phyloP scores from a whole-genome alignment of 37 sponge, comb jelly and placozoan genomes.

The Halichondria panicea region DNA sequence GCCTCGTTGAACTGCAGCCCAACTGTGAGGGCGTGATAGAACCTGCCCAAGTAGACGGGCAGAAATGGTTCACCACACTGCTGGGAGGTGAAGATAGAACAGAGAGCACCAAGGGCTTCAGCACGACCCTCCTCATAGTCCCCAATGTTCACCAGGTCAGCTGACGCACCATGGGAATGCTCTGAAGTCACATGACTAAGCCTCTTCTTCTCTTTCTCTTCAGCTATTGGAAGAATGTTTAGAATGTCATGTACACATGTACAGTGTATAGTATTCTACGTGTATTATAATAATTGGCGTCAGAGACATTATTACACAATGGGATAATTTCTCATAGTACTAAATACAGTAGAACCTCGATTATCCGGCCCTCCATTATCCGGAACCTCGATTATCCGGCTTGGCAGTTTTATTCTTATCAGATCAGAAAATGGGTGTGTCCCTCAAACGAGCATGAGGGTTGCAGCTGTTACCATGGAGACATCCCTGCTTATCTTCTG shows the following conservation, averaged over 20 bases:
- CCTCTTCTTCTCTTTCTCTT: background rate
- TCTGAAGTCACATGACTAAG: constrained; percentile 6
- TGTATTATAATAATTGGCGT: background rate
- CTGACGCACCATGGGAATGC: constrained; percentile 4
- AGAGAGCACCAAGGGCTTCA: constrained; percentile 83
- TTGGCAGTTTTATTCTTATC: too few species aligned
- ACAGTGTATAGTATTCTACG: background rate
- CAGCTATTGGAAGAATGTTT: background rate
- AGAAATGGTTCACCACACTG: constrained; percentile 56
- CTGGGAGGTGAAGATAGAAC: constrained; percentile 75
- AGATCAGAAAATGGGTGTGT: too few species aligned
- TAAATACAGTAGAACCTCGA: too few species aligned
- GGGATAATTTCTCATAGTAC: too few species aligned
- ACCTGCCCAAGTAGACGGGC: constrained; percentile 76
- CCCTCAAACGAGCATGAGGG: too few species aligned
- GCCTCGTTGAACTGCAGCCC: constrained; percentile 57
- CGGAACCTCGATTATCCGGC: too few species aligned
- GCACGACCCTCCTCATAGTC: constrained; percentile 81
- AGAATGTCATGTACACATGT: background rate
- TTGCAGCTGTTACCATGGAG: background rate
- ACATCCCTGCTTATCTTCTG: too few species aligned
- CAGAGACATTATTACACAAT: too few species aligned
- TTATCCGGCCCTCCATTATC: too few species aligned
- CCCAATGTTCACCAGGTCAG: background rate
- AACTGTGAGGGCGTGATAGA: constrained; percentile 69